phyloP scores from a whole-genome alignment of 2,888 invertebrate genomes.

The Clitarchus hookeri region DNA sequence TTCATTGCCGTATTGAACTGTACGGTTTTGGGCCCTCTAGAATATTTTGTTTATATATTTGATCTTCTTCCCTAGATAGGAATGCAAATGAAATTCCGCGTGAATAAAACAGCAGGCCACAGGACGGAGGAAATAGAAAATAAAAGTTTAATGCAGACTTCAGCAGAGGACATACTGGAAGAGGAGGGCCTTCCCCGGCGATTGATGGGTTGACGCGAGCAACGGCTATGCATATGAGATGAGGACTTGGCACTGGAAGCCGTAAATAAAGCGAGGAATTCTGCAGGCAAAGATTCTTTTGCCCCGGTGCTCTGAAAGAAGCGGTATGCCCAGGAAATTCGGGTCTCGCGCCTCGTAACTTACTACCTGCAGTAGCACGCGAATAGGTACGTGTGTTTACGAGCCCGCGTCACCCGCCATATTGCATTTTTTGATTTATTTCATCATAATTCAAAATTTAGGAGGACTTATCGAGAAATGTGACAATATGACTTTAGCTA shows the following conservation, averaged over 20 bases:
- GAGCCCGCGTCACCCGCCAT: no score
- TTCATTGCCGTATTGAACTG: no score
- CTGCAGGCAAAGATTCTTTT: neutral
- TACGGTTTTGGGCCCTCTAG: no score
- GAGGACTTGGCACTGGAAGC: neutral
- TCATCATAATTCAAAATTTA: no score
- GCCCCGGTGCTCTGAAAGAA: no score
- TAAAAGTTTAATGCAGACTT: neutral
- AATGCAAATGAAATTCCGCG: neutral
- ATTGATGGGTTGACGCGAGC: neutral
- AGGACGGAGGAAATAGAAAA: neutral
- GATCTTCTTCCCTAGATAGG: neutral
- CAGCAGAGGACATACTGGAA: neutral
- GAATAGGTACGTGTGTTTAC: no score
- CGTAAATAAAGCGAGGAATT: neutral
- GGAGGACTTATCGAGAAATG: no score
- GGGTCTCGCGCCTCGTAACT: no score
- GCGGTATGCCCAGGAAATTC: no score
- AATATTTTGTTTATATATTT: neutral
- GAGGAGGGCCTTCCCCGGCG: neutral
- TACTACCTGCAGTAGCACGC: no score
- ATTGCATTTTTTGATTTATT: no score
- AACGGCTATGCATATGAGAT: constrained; percentile 1
- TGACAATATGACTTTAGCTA: no score
- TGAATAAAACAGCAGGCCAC: neutral